Percentiles rank a stretch among this genome's conserved stretches.
These are phyloP conservation scores for Silurus asotus DNA, from an alignment of 2,113 vertebrate species.

Conservation along the genomic window DNA sequence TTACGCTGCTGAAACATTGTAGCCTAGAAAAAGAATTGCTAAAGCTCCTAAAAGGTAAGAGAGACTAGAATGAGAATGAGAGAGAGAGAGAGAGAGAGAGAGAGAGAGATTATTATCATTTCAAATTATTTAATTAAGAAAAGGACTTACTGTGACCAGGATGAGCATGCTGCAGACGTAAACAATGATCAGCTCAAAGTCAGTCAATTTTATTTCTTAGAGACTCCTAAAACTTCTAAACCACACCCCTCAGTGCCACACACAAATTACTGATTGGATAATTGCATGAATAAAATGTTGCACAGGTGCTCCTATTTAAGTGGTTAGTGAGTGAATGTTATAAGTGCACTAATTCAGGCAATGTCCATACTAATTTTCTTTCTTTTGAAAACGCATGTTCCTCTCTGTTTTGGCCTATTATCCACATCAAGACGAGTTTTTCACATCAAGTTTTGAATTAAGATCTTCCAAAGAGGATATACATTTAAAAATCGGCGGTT, in stretches of 20 bases:
- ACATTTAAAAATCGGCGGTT: no score
- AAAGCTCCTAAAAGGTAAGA: neutral
- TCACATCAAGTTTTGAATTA: no score
- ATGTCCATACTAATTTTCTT: no score
- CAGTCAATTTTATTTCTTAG: neutral
- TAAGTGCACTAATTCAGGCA: slow-evolving; percentile 56
- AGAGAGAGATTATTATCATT: neutral
- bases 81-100: no score
- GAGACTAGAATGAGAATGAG: neutral
- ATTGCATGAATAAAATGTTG: neutral
- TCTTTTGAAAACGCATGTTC: no score
- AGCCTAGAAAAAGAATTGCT: neutral
- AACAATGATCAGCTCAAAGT: neutral
- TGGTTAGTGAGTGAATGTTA: slow-evolving; percentile 5
- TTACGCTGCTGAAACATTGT: neutral
- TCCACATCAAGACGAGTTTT: no score
- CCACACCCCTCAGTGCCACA: neutral
- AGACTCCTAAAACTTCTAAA: neutral
- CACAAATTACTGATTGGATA: neutral
- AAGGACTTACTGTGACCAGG: neutral
- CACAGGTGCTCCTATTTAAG: no score
- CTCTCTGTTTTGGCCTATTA: no score
- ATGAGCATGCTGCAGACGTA: neutral
- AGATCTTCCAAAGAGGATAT: no score
- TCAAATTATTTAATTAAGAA: neutral